Evolutionary conservation across 2,797 vertebrate species (phyloP), one percentile per base, ranked within the genome.

Genomic region (Microctenopoma stevenorrisi): DNA sequence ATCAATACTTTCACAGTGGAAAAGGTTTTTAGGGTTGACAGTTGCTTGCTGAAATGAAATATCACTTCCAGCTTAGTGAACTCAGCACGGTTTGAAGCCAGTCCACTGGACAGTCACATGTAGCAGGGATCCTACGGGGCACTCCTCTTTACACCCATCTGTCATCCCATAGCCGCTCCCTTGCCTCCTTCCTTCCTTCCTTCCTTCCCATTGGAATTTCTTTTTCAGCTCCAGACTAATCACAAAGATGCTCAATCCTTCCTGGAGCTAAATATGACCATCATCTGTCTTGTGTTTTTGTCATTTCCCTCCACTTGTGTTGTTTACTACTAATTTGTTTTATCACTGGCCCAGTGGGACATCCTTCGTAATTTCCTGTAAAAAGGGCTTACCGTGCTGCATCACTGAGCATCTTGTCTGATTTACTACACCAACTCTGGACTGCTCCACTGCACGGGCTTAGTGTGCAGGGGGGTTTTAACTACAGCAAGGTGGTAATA

Each of bases 341-440:
- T 68, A 71, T 79, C 60, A 61, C 68, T 30, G 56, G 4, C 46
- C 22, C 12, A 63, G 48, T 56, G 22, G 66, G 74, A 71, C 72
- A 63, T 67, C 60, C 72, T 83, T 66, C 68, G 74, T 82, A 72
- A 76, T 70, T 81, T 82, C 78, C 73, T 69, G 82, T 71, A 84
- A 76, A 72, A 76, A 73, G 76, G 60, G 53, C 63, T 87, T 78
- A 85, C 75, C 78, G 40, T 25, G 62, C 56, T 64, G 68, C 72
- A 68, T 81, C 75, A 33, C 47, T 54, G 78, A 80, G 81, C 72
- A 60, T 74, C 72, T 69, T 26, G 73, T 47, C 58, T 86, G 82
- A 91, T 89, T 91, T 84, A 89, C 72, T 72, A 44, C 47, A 48
- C 48, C 46, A 57, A 68, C 72, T 67, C 78, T 64, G 56, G 74